Evolutionary conservation across 2,888 invertebrate genomes (phyloP).

Genomic region (Eledona agricola): DNA sequence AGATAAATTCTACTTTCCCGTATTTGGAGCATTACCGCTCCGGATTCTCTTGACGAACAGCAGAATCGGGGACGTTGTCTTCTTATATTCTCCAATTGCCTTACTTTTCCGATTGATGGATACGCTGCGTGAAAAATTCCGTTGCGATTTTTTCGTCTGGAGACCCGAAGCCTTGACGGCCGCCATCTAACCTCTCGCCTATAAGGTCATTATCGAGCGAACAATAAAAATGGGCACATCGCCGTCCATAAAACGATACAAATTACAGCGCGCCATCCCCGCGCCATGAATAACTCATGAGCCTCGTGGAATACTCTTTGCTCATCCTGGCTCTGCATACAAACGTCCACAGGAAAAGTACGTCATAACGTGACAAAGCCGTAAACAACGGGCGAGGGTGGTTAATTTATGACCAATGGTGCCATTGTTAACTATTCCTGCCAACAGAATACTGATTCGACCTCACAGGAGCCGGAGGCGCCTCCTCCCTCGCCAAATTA

Average conservation of each 20-base stretch:
- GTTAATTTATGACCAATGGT: slow-evolving; percentile 62
- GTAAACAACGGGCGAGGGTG: slow-evolving; percentile 55
- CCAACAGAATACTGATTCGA: slow-evolving; percentile 58
- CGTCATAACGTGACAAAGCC: slow-evolving; percentile 51
- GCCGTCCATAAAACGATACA: slow-evolving; percentile 59
- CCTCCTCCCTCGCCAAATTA: slow-evolving; percentile 14
- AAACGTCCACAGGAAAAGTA: slow-evolving; percentile 53
- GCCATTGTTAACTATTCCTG: slow-evolving; percentile 60
- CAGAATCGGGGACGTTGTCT: too few species aligned
- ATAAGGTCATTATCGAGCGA: slow-evolving; percentile 53
- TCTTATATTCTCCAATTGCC: too few species aligned
- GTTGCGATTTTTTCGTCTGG: too few species aligned
- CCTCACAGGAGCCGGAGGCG: slow-evolving; percentile 51
- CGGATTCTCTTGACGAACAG: too few species aligned
- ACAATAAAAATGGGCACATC: slow-evolving; percentile 55
- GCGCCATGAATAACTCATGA: slow-evolving; percentile 59
- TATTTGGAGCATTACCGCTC: too few species aligned
- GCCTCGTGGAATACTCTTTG: slow-evolving; percentile 52
- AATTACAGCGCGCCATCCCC: slow-evolving; percentile 57
- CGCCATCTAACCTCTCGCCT: too few species aligned
- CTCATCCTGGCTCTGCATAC: slow-evolving; percentile 51
- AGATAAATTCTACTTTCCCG: too few species aligned
- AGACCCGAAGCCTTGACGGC: too few species aligned
- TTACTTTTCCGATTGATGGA: too few species aligned
- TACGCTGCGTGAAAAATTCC: too few species aligned